Evolutionary conservation across 1,140 invertebrate genomes (phyloP).

Genomic region (Mizuhopecten yessoensis): DNA sequence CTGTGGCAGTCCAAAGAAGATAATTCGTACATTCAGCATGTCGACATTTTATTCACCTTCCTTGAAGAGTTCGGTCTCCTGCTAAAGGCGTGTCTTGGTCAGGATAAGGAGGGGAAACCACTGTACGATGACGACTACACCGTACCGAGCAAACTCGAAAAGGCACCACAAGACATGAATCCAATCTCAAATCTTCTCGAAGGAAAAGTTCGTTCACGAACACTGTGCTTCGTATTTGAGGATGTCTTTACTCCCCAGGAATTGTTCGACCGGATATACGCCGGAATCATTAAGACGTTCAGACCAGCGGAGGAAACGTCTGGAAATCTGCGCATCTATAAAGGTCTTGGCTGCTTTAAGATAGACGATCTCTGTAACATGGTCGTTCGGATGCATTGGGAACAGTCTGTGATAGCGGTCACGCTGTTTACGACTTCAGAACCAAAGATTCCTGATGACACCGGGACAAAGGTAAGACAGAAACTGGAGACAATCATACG

Average conservation of each 20-base stretch:
- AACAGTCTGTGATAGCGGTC: slow-evolving; percentile 12
- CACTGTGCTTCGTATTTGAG: neutral
- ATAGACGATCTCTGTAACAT: slow-evolving; percentile 21
- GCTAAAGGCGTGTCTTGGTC: neutral
- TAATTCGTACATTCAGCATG: neutral
- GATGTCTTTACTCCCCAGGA: neutral
- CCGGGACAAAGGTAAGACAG: neutral
- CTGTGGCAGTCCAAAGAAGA: neutral
- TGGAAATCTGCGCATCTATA: neutral
- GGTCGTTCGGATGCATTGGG: neutral
- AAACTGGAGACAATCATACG: neutral
- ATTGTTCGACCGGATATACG: neutral
- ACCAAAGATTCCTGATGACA: neutral
- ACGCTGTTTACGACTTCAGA: neutral
- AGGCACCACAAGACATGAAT: neutral
- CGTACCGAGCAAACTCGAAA: neutral
- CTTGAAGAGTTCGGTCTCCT: slow-evolving; percentile 2
- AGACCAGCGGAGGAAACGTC: neutral
- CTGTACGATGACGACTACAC: neutral
- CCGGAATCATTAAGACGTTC: neutral
- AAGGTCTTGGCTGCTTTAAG: neutral
- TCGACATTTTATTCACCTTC: neutral
- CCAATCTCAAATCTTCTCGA: neutral
- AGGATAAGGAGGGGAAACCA: neutral
- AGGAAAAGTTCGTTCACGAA: neutral